Base-by-base conservation (phyloP, 2,888 invertebrate species). In the Formica aserva region DNA sequence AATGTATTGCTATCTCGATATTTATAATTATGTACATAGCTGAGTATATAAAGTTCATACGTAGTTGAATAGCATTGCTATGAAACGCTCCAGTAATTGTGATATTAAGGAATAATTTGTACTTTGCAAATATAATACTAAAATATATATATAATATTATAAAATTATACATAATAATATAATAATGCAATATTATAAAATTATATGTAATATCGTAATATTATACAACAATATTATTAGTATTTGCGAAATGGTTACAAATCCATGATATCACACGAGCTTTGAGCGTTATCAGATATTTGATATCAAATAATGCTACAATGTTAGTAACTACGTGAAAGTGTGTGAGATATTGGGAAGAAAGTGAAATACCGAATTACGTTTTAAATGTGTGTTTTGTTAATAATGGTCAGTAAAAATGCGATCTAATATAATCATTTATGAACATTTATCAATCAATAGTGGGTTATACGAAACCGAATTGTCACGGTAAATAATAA, bases 401-500 rank as follows among this genome's bases (percentile, higher is more conserved):
- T 80, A 60, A 82, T 71, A 74, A 86, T 26, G 60, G 52, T 82
- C 77, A 71, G 60, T 84, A 83, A 35, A 77, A 55, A 77, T 84
- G 55, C 72, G 52, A 60, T 62, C 15, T 66, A 82, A 62, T 71
- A 66, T 75, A 63, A 78, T 81, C 57, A 38, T 52, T 72, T 74
- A 81, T 81, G 75, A 62, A 81, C 29, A 60, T 78, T 52, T 76
- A 26, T 69, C 63, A 69, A 69, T 81, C 55, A 71, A 63, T 88
- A 74, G 48, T 74, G 76, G 77, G 74, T 72, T 75, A 76, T 48
- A 80, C 63, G 84, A 55, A 85, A 83, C 55, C n/a, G 60, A 84
- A 81, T 86, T 88, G 55, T 86, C 74, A 85, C 9, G 76, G 78
- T 82, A 67, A 78, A 78, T 87, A 76, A 74, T 76, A 82, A 83